Evolutionary conservation across 2,113 vertebrate genomes (phyloP).

Genomic region (Hypanus sabinus): DNA sequence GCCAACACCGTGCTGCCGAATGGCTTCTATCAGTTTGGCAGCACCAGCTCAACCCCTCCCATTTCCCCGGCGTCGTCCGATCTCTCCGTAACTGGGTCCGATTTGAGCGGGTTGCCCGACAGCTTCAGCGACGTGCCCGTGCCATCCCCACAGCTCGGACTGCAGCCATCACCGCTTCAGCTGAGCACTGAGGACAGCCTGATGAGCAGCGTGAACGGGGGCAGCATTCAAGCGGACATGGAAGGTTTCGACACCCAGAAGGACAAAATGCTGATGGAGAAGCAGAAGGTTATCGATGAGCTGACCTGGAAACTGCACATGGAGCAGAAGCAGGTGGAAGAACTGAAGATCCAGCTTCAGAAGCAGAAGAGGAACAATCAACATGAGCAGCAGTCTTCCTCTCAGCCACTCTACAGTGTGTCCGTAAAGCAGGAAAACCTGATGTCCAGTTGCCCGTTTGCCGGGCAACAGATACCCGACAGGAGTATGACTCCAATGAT

Average conservation of each 20-base stretch:
- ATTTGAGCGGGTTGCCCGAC: constrained; percentile 62
- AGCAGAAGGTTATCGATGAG: constrained; percentile 97
- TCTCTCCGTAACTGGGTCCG: constrained; percentile 76
- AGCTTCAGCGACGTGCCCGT: constrained; percentile 83
- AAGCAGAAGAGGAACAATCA: constrained; percentile 71
- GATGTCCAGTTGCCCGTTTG: constrained; percentile 76
- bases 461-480: constrained; percentile 60
- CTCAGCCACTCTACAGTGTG: constrained; percentile 63
- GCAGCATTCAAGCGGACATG: constrained; percentile 55
- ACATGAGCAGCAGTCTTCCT: constrained; percentile 56
- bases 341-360: constrained; percentile 86
- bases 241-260: constrained; percentile 81
- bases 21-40: constrained; percentile 84
- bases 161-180: constrained; percentile 69
- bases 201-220: constrained; percentile 55
- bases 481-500: constrained; percentile 45
- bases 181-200: constrained; percentile 69
- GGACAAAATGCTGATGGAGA: constrained; percentile 97
- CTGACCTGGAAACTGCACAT: constrained; percentile 93
- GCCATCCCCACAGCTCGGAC: constrained; percentile 73
- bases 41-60: constrained; percentile 86
- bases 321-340: constrained; percentile 90
- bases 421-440: constrained; percentile 81
- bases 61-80: constrained; percentile 92
- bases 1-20: constrained; percentile 70